Percentiles rank a stretch among this genome's conserved stretches.
Conservation (phyloP, 2,888 invertebrate species). For the Meandrusa payeni region DNA sequence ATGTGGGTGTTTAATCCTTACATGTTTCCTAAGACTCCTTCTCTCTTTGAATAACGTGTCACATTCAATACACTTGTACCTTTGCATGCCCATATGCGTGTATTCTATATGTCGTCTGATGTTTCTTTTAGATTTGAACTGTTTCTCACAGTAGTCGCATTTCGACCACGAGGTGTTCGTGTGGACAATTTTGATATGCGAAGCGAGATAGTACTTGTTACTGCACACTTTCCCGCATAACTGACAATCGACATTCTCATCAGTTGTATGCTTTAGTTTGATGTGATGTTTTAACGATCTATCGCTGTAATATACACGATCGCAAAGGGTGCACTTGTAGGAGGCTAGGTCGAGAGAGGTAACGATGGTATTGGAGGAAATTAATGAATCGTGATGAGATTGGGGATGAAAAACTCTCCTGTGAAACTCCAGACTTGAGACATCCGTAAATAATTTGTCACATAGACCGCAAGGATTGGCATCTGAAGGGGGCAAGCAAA, state of each 20-base stretch:
- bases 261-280: conserved; percentile 57
- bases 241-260: conserved; percentile 52
- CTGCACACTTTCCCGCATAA: conserved; percentile 56
- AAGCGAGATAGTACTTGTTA: conserved; percentile 62
- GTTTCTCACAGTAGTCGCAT: conserved; percentile 65
- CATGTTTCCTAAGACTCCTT: conserved; percentile 60
- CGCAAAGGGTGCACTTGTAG: conserved; percentile 53
- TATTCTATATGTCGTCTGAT: conserved; percentile 62
- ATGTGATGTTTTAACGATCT: conserved; percentile 62
- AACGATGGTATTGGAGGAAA: conserved; percentile 46
- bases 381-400: conserved; percentile 54
- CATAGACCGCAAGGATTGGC: conserved; percentile 55
- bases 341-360: conserved; percentile 27
- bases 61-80: conserved; percentile 64
- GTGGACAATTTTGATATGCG: conserved; percentile 63
- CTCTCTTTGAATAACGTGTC: conserved; percentile 67
- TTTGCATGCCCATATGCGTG: conserved; percentile 60
- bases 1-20: conserved; percentile 58
- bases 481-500: conserved; percentile 51
- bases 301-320: conserved; percentile 56
- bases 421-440: conserved; percentile 61
- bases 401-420: conserved; percentile 60
- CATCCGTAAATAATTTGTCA: conserved; percentile 61
- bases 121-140: conserved; percentile 62
- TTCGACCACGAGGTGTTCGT: conserved; percentile 49